Percentiles rank a stretch among this genome's conserved stretches.
phyloP scores from a whole-genome alignment of 2,113 vertebrate species.

The Channa argus region DNA sequence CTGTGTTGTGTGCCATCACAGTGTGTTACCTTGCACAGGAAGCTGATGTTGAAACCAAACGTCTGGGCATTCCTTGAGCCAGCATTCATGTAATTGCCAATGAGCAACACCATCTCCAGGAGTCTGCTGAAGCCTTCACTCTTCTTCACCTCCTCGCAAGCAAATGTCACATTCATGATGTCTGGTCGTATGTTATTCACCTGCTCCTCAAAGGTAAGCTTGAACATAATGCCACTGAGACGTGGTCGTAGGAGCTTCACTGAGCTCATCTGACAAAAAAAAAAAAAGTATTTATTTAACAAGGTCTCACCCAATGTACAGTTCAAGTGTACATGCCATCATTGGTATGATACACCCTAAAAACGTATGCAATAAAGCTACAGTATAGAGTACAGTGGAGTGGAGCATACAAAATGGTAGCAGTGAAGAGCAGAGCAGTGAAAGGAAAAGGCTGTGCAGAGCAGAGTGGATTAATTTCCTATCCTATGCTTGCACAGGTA shows the following conservation, averaged over 20 bases:
- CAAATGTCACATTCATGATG: slow-evolving; percentile 95
- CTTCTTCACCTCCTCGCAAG: slow-evolving; percentile 97
- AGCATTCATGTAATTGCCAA: slow-evolving; percentile 99
- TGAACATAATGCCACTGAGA: slow-evolving; percentile 94
- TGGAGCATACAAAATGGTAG: too few relatives aligned
- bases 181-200: slow-evolving; percentile 96
- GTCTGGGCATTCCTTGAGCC: slow-evolving; percentile 97
- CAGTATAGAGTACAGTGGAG: too few relatives aligned
- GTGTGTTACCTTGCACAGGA: slow-evolving; percentile 93
- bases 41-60: slow-evolving; percentile 95
- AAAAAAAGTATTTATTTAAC: too few relatives aligned
- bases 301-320: too few relatives aligned
- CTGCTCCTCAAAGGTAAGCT: slow-evolving; percentile 95
- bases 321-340: too few relatives aligned
- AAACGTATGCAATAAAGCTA: too few relatives aligned
- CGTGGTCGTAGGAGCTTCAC: slow-evolving; percentile 93
- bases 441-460: too few relatives aligned
- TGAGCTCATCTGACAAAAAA: slow-evolving; percentile 90
- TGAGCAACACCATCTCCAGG: slow-evolving; percentile 91
- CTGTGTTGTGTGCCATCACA: not conserved
- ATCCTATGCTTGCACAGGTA: too few relatives aligned
- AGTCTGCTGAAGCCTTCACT: slow-evolving; percentile 91
- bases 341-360: too few relatives aligned
- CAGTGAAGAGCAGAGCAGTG: too few relatives aligned
- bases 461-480: too few relatives aligned